These are phyloP conservation scores for Diplogasteroides magnus DNA, from an alignment of 1,140 invertebrate genomes.

Conservation along the genomic window DNA sequence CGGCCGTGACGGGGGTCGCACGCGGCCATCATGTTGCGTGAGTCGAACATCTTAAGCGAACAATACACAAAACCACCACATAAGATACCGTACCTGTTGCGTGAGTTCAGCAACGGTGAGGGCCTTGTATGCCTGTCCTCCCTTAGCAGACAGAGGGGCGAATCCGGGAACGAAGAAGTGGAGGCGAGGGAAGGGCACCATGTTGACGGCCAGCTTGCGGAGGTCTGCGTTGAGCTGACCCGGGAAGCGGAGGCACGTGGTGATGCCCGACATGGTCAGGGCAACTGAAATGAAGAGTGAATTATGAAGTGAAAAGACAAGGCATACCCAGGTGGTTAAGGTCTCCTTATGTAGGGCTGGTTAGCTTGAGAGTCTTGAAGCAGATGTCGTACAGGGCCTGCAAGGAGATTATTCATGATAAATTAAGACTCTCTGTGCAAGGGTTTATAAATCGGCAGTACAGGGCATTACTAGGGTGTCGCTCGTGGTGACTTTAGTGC, in stretches of 20 bases:
- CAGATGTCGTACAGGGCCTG: too few relatives aligned
- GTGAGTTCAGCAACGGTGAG: too few relatives aligned
- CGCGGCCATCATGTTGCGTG: constrained; percentile 84
- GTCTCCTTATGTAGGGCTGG: too few relatives aligned
- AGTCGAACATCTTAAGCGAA: constrained; percentile 79
- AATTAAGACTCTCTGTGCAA: constrained; percentile 74
- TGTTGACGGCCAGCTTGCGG: too few relatives aligned
- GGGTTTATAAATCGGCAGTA: too few relatives aligned
- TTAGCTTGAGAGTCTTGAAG: too few relatives aligned
- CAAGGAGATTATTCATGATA: constrained; percentile 62
- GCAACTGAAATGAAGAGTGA: constrained; percentile 60
- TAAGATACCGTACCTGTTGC: constrained; percentile 80
- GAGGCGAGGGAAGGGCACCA: too few relatives aligned
- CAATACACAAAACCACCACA: too few relatives aligned
- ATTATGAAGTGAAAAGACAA: background rate
- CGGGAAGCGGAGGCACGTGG: constrained; percentile 64
- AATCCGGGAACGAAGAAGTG: constrained; percentile 95
- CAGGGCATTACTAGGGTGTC: too few relatives aligned
- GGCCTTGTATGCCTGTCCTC: constrained; percentile 71
- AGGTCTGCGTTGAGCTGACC: constrained; percentile 69
- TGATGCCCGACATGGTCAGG: too few relatives aligned
- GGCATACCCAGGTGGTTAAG: background rate
- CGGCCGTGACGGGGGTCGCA: too few relatives aligned
- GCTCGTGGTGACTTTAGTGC: too few relatives aligned
- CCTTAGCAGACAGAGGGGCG: constrained; percentile 79